Percentiles rank a stretch among this genome's conserved stretches.
phyloP scores from a whole-genome alignment of 2,888 invertebrate genomes.

The Galerucella nymphaeae region DNA sequence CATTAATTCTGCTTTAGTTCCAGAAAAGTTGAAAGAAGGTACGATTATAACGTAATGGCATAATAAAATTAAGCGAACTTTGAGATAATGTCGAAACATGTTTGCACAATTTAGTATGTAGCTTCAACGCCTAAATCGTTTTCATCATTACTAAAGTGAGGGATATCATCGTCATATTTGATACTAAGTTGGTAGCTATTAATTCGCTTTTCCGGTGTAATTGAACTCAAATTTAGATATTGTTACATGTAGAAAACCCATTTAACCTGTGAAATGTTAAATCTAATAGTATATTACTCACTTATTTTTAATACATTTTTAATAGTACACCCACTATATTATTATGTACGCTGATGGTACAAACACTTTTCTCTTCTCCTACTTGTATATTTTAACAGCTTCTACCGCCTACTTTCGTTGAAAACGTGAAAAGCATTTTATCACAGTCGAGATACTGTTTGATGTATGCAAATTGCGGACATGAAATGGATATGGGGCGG shows the following conservation, averaged over 20 bases:
- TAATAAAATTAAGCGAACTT: not conserved
- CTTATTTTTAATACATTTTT: too few relatives aligned
- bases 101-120: not conserved
- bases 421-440: not conserved
- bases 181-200: not conserved
- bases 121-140: not conserved
- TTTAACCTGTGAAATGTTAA: too few relatives aligned
- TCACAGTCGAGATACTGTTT: not conserved
- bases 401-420: not conserved
- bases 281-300: too few relatives aligned
- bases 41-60: not conserved
- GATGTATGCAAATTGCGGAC: conserved; percentile 4
- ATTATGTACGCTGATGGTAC: not conserved
- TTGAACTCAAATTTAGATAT: not conserved
- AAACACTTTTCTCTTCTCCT: not conserved
- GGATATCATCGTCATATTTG: not conserved
- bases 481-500: not conserved
- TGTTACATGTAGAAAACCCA: too few relatives aligned
- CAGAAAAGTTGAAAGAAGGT: not conserved
- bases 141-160: not conserved
- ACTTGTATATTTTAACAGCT: not conserved
- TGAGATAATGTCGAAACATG: not conserved
- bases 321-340: too few relatives aligned
- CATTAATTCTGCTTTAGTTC: not conserved
- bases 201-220: not conserved